Evolutionary conservation across 2,113 vertebrate genomes (phyloP).

Genomic region (Seriola quinqueradiata): DNA sequence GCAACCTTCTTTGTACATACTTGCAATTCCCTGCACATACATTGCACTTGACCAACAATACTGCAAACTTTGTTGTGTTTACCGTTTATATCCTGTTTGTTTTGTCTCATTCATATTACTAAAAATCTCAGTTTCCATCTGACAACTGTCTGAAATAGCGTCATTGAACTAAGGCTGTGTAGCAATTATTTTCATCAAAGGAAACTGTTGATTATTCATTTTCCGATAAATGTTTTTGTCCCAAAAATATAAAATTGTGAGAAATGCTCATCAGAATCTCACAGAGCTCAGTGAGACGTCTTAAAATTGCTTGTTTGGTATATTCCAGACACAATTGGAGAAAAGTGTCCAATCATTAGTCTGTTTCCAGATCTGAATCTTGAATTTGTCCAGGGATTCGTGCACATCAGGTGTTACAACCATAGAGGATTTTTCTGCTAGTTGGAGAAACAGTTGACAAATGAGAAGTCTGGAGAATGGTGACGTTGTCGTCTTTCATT

Average conservation of each 20-base stretch:
- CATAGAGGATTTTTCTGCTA: too few relatives aligned
- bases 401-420: too few relatives aligned
- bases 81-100: neutral
- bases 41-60: neutral
- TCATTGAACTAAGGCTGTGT: neutral
- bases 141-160: neutral
- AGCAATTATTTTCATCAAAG: neutral
- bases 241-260: neutral
- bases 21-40: neutral
- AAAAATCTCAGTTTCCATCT: neutral
- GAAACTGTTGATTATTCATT: too few relatives aligned
- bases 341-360: too few relatives aligned
- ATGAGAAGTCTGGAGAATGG: too few relatives aligned
- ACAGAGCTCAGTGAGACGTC: neutral
- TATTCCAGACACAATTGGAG: neutral
- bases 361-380: too few relatives aligned
- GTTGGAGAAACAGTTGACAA: too few relatives aligned
- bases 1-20: neutral
- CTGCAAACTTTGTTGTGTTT: neutral
- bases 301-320: neutral
- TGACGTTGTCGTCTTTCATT: too few relatives aligned
- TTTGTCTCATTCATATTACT: neutral
- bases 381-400: too few relatives aligned
- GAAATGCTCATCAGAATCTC: neutral
- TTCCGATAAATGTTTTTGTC: too few relatives aligned